Conservation (phyloP, 2,797 vertebrate species). For the Astyanax mexicanus region DNA sequence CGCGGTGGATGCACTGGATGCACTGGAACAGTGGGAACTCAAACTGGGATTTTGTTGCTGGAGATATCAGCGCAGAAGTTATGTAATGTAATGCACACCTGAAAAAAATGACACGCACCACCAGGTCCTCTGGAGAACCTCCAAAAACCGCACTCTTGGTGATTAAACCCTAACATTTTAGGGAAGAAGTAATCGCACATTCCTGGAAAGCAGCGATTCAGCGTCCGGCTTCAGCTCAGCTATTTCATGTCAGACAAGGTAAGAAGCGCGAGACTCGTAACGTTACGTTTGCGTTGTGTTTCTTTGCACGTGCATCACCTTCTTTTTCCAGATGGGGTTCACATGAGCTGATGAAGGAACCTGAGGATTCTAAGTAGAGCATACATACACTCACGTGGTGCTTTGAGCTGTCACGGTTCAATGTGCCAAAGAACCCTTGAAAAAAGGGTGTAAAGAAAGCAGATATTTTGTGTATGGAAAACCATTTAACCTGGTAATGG, state of each 20-base stretch:
- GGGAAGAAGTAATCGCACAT: background rate
- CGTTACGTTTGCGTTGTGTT: background rate
- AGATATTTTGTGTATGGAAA: too few relatives aligned
- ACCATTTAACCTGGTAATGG: too few relatives aligned
- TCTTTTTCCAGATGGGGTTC: background rate
- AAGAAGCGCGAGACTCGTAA: conserved; percentile 62
- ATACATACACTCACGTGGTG: too few relatives aligned
- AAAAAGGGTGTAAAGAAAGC: too few relatives aligned
- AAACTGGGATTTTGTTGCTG: conserved; percentile 29
- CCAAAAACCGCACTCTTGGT: conserved; percentile 43
- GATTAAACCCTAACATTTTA: conserved; percentile 68
- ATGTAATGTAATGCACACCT: conserved; percentile 52
- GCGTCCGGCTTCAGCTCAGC: conserved; percentile 68
- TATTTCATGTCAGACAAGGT: conserved; percentile 83
- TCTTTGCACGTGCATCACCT: background rate
- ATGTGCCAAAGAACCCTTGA: too few relatives aligned
- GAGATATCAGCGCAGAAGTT: conserved; percentile 40
- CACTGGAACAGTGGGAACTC: conserved; percentile 21
- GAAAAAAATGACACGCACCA: conserved; percentile 39
- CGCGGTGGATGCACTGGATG: too few relatives aligned
- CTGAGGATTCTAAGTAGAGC: too few relatives aligned
- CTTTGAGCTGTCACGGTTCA: too few relatives aligned
- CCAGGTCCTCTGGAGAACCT: background rate
- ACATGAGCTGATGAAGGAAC: background rate
- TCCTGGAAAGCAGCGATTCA: conserved; percentile 47